Evolutionary conservation across 2,797 vertebrate species (phyloP), one percentile per base, ranked within the genome.

Genomic region (Halcyon badia): DNA sequence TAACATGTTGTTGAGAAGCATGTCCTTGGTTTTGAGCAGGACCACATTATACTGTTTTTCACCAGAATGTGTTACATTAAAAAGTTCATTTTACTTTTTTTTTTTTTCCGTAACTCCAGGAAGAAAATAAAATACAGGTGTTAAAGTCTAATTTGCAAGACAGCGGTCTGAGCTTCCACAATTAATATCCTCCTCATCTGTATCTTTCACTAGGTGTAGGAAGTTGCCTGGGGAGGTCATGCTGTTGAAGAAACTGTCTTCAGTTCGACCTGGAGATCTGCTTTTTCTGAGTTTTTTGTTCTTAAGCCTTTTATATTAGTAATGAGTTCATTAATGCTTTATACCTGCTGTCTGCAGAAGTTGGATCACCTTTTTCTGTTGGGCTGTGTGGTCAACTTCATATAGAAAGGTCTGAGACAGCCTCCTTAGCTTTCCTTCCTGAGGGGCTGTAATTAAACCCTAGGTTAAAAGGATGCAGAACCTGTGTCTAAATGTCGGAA

Each of bases 391-490:
- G 30, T 78, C 83, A 85, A 1, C 21, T 66, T 65, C 30, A 3
- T 42, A 35, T 54, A 37, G 39, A 75, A 82, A 85, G 41, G 60
- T 70, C 58, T 81, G 71, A 86, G 49, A 11, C 26, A 58, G 33
- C 48, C 41, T 41, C 57, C 78, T 90, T 87, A 69, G 10, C 82
- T 91, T 92, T 78, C 52, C 35, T 76, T 92, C 44, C n/a, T 58
- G 37, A 39, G 33, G 37, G 79, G 51, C 62, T 94, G 72, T 83
- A 86, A 83, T 95, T 89, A 89, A 89, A 95, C 37, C 52, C 61
- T 46, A 41, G 46, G 30, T 83, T 91, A 51, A 65, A 85, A 78
- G 51, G 70, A 31, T 26, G 4, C 46, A 57, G 75, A 69, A 61
- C 37, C 56, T 81, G 28, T 15, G 1, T 41, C 42, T 80, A 13